These are phyloP conservation scores for Cryptotis parvus DNA, from an alignment of 2,113 vertebrate species.

Conservation along the genomic window DNA sequence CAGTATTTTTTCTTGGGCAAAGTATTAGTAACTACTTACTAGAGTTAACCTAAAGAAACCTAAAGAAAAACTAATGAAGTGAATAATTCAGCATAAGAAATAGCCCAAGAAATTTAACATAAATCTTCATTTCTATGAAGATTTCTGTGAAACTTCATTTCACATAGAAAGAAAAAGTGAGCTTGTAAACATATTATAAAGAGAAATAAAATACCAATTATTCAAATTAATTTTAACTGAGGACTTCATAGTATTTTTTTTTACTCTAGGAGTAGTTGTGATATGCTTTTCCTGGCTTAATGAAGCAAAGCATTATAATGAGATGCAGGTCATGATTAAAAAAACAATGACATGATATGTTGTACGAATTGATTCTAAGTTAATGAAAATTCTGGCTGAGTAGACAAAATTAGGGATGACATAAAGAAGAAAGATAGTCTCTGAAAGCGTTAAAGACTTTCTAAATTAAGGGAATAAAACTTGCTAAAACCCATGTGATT, in stretches of 20 bases:
- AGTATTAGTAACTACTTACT: no score
- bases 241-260: not conserved
- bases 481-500: not conserved
- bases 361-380: not conserved
- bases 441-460: not conserved
- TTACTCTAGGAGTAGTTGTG: not conserved
- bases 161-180: not conserved
- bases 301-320: not conserved
- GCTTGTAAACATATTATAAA: not conserved
- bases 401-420: not conserved
- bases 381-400: not conserved
- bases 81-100: not conserved
- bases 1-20: not conserved
- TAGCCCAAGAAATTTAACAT: not conserved
- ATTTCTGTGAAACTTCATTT: no score
- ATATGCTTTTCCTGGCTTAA: not conserved
- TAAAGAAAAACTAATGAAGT: not conserved
- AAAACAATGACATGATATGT: not conserved
- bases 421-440: not conserved
- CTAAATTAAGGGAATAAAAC: not conserved
- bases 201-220: slow-evolving; percentile 15
- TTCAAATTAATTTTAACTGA: not conserved
- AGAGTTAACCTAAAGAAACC: not conserved
- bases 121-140: not conserved
- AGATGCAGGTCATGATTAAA: not conserved